Evolutionary conservation across 2,888 invertebrate species (phyloP).

Genomic region (Hydriomena furcata): DNA sequence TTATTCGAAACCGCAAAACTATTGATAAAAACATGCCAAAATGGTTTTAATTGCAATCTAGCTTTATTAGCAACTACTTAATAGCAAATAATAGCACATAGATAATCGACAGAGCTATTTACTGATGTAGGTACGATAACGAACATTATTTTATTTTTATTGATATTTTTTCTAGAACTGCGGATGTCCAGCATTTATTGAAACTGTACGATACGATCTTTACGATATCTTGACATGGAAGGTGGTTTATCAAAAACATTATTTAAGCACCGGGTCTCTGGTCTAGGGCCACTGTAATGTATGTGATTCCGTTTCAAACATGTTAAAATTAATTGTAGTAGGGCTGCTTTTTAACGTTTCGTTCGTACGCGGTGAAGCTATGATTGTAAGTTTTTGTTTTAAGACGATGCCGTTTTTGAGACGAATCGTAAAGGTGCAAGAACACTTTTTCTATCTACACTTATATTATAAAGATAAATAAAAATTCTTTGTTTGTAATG

Average conservation of each 20-base stretch:
- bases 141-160: not conserved
- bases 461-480: no score
- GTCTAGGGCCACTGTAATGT: constrained; percentile 2
- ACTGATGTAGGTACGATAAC: no score
- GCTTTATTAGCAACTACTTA: no score
- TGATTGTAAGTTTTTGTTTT: constrained; percentile 24
- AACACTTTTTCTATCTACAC: no score
- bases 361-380: constrained; percentile 11
- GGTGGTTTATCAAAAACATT: constrained; percentile 7
- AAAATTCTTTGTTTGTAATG: no score
- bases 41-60: no score
- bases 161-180: not conserved
- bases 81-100: no score
- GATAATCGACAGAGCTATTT: no score
- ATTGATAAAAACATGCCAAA: no score
- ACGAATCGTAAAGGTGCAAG: no score
- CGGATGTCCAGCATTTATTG: constrained; percentile 2
- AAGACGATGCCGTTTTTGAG: no score
- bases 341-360: constrained; percentile 13
- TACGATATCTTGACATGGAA: constrained; percentile 29
- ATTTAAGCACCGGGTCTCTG: constrained; percentile 24
- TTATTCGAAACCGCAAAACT: no score
- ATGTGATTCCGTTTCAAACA: constrained; percentile 10
- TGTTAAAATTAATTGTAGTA: constrained; percentile 21
- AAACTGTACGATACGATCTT: constrained; percentile 26